Evolutionary conservation across 2,113 vertebrate genomes (phyloP), one percentile per base, ranked within the genome.

Genomic region (Calidris pugnax): DNA sequence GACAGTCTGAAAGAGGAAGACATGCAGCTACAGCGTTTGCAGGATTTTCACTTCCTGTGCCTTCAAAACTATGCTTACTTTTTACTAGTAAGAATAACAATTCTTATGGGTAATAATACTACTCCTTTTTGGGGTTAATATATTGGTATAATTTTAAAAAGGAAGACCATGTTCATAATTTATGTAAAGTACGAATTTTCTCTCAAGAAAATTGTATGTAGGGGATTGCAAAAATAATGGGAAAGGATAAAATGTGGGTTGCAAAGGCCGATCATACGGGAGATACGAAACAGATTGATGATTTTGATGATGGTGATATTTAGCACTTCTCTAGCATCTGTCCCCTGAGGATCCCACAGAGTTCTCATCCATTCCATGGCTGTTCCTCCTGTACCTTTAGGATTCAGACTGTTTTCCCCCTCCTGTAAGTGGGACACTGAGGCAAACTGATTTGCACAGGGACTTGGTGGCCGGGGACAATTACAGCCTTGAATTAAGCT

Each of bases 131-230:
- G 0, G 4, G 62, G 33, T 69, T 35, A 57, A 41, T 62, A 16
- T 32, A 73, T 87, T 19, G 18, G 68, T 43, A 27, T 87, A 48
- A 55, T 88, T 97, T 69, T 32, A 28, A 74, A 93, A 92, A 94
- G 73, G 80, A 87, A 78, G 53, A 67, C 81, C 90, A 7, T 43
- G 63, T 77, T 97, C 51, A 53, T 78, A 59, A 77, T 92, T 96
- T 83, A 78, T 48, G 47, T 74, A 74, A 53, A 37, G 37, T 71
- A 60, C 0, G 11, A 85, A 85, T 85, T 92, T 91, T 71, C 81
- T 90, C 87, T 35, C 72, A 83, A 77, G 79, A 75, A 93, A 95
- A 76, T 45, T 43, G 43, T 76, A n/a, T 53, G 85, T 64, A 95
- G 81, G 83, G 86, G 72, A 93, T 75, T 85, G 91, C 90, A 66